Percentiles rank a stretch among this genome's conserved stretches.
phyloP scores from a whole-genome alignment of 2,113 vertebrate species.

The Tychaedon coryphoeus region DNA sequence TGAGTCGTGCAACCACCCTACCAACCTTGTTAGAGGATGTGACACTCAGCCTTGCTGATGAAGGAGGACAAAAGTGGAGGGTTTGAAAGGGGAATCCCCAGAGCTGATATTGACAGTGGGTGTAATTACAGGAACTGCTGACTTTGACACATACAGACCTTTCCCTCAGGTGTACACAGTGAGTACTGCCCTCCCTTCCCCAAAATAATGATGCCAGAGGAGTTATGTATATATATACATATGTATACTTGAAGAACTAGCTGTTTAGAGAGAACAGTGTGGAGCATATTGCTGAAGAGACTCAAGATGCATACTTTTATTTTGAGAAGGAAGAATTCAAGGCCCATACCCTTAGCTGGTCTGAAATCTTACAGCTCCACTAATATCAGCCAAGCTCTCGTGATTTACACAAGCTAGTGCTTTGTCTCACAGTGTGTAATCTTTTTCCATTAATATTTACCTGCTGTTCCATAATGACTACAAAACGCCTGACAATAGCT shows the following conservation, averaged over 20 bases:
- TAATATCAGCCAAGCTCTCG: neutral
- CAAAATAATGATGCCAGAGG: neutral
- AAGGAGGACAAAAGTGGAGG: slow-evolving; percentile 7
- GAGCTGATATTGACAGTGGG: neutral
- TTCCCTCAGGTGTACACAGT: neutral
- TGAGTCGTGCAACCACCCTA: neutral
- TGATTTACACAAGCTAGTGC: slow-evolving; percentile 2
- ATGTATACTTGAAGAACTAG: neutral
- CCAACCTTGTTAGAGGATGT: slow-evolving; percentile 33
- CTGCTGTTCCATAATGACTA: slow-evolving; percentile 55
- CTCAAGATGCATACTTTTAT: neutral
- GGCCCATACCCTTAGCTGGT: neutral
- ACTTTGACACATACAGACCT: neutral
- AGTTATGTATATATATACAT: neutral
- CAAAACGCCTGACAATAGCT: slow-evolving; percentile 8
- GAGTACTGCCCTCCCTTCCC: neutral
- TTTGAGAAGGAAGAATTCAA: neutral
- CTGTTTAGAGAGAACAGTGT: neutral
- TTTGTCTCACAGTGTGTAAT: neutral
- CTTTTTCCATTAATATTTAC: slow-evolving; percentile 51
- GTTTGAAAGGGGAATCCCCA: neutral
- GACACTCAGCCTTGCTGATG: neutral
- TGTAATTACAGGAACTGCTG: neutral
- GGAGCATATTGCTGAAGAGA: neutral
- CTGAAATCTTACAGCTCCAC: neutral